These are phyloP conservation scores for Lamellibrachia satsuma DNA, from an alignment of 2,888 invertebrate species.

Conservation along the genomic window DNA sequence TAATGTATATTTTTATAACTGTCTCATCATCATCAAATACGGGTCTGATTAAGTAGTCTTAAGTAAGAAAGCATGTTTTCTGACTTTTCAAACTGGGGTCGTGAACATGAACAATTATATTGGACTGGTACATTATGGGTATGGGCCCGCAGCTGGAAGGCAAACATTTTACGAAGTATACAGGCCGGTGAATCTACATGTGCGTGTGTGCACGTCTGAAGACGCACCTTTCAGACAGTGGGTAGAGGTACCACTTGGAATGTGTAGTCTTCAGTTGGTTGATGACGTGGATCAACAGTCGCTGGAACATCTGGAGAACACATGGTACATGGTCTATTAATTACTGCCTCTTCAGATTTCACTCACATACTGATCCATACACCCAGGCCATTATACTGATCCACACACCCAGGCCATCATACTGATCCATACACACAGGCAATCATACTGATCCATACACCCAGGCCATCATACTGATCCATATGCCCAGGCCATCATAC, in stretches of 20 bases:
- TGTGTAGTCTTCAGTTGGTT: conserved; percentile 80
- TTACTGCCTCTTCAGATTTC: background rate
- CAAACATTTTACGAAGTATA: too few relatives aligned
- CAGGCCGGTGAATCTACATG: background rate
- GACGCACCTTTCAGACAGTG: conserved; percentile 50
- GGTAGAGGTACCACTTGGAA: conserved; percentile 74
- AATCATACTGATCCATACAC: too few relatives aligned
- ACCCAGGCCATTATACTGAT: background rate
- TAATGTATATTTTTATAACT: background rate
- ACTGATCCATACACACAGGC: too few relatives aligned
- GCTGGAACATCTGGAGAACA: conserved; percentile 79
- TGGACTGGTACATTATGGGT: too few relatives aligned
- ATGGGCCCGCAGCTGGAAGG: too few relatives aligned
- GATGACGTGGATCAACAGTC: conserved; percentile 93
- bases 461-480: too few relatives aligned
- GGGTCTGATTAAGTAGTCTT: background rate
- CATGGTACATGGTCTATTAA: background rate
- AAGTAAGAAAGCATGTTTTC: background rate
- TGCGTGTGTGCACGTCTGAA: background rate
- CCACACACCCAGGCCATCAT: too few relatives aligned
- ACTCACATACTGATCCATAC: background rate
- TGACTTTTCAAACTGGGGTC: too few relatives aligned
- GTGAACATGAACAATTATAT: too few relatives aligned
- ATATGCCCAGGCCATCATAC: too few relatives aligned
- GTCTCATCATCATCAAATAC: background rate